A percentile compares a stretch with the other conserved stretches of the same genome.
These are phyloP conservation scores for Pomatostomus ruficeps DNA, from an alignment of 2,113 vertebrate species.

Conservation along the genomic window DNA sequence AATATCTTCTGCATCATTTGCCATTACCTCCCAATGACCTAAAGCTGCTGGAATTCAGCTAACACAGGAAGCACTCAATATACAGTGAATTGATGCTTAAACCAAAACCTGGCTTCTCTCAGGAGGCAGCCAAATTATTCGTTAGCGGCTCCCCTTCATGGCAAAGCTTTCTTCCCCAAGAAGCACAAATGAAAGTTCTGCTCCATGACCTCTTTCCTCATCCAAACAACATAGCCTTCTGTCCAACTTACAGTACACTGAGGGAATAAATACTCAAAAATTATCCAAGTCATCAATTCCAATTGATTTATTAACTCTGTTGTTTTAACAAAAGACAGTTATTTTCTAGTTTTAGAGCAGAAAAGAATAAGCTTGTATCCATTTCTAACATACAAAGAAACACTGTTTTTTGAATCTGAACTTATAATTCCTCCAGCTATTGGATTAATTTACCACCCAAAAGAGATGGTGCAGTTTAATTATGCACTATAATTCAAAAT, in stretches of 20 bases:
- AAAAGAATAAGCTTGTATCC: not conserved
- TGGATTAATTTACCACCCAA: not conserved
- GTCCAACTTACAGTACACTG: not conserved
- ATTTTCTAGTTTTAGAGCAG: not conserved
- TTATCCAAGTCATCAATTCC: not conserved
- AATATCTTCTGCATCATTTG: not conserved
- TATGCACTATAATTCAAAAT: not conserved
- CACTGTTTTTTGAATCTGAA: not conserved
- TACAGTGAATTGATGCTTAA: not conserved
- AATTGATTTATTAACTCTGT: not conserved
- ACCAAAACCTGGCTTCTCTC: not conserved
- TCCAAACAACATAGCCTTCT: not conserved
- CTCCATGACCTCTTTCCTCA: not conserved
- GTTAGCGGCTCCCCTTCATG: fast-evolving
- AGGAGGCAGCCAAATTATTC: not conserved
- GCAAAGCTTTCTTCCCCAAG: not conserved
- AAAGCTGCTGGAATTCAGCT: not conserved
- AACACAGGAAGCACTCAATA: not conserved
- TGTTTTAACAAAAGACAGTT: not conserved
- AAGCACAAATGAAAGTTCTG: not conserved
- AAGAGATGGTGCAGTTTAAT: not conserved
- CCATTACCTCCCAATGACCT: not conserved
- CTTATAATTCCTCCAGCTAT: not conserved
- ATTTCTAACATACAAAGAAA: not conserved
- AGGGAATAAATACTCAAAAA: not conserved